Base-by-base conservation (phyloP, 1,140 invertebrate genomes). In the Macrotrachela quadricornifera region DNA sequence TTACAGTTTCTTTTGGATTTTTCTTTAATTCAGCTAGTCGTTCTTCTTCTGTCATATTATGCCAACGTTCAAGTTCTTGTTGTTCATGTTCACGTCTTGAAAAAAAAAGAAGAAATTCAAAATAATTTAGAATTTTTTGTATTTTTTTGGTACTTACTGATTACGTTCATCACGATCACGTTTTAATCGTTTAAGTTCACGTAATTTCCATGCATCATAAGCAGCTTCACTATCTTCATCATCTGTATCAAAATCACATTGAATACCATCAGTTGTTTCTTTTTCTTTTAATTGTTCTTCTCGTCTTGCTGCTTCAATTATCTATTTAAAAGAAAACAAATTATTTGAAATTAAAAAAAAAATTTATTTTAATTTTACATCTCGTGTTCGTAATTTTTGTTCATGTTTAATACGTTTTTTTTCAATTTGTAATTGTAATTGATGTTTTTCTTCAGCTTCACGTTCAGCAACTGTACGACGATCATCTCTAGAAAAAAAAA, bases 21-120 rank as follows among this genome's bases (percentile, higher is more conserved):
- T 81, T 68, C 49, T 85, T 76, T 15, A 82, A 70, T 64, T 96
- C 91, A 55, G 81, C 77, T 13, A 62, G 50, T 37, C 68, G 57
- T 64, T 99, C 90, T 67, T 97, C 92, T 65, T 99, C 94, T 0
- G 87, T 94, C 79, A 99, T 80, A 59, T 80, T 87, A 46, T 87
- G 76, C 60, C 96, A 70, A 56, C 83, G 74, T 56, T 97, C 92
- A 45, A 94, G 80, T 64, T 96, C 87, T 49, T 81, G 60, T 59
- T 82, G 77, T 62, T 99, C 92, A 59, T 80, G 74, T 52, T 73
- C 74, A 50, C 65, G 59, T 46, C 21, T 30, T 4, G 8, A 30
- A 4, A 30, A 4, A 30, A n/a, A n/a, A n/a, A n/a, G n/a, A n/a
- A n/a, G n/a, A n/a, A n/a, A n/a, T n/a, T n/a, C n/a, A n/a, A n/a